Conservation (phyloP, 1,140 invertebrate genomes). For the Drosophila repleta region DNA sequence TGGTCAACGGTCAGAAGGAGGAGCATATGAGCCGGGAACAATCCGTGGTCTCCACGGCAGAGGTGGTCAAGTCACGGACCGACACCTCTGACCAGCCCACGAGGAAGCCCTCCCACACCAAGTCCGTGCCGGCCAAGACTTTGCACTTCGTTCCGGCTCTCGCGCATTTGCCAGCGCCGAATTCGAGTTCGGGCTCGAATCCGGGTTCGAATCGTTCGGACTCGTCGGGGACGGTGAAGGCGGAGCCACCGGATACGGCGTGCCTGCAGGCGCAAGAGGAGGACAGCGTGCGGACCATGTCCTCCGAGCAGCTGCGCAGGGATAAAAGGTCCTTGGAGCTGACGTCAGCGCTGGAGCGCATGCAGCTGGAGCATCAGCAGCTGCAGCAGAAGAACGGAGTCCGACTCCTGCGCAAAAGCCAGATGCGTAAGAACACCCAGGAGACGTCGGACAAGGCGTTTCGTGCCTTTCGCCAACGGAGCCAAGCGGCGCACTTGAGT, state of each 20-base stretch:
- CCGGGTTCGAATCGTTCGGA: background rate
- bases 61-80: background rate
- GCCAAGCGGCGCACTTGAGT: background rate
- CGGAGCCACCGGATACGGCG: background rate
- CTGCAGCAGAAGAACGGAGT: background rate
- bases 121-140: background rate
- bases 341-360: conserved; percentile 7
- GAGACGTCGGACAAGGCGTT: background rate
- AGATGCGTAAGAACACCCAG: background rate
- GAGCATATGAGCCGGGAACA: background rate
- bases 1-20: background rate
- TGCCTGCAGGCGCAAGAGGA: too few species aligned
- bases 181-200: too few species aligned
- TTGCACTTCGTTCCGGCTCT: background rate
- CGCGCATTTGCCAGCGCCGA: background rate
- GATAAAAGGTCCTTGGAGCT: background rate
- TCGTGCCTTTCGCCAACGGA: background rate
- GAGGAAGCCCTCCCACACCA: background rate
- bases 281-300: too few species aligned
- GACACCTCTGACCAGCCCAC: background rate
- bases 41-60: too few species aligned
- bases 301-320: conserved; percentile 3
- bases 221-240: background rate
- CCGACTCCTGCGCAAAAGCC: background rate
- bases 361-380: conserved; percentile 24